Conservation (phyloP, 2,888 invertebrate genomes). For the Ormia ochracea region DNA sequence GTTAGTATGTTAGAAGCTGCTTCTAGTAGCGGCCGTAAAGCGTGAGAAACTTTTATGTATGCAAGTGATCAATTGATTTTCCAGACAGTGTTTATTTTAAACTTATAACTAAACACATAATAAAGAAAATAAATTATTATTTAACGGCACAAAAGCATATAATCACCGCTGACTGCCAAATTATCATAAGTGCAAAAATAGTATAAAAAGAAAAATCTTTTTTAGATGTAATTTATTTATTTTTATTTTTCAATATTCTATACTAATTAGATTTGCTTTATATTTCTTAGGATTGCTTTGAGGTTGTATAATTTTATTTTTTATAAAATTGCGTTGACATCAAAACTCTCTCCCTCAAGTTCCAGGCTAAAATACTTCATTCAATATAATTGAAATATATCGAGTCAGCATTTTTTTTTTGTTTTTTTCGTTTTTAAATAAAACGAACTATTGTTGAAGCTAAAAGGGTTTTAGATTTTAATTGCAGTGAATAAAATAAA, state of each 20-base stretch:
- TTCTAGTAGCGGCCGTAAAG: slow-evolving; percentile 30
- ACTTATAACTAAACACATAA: background rate
- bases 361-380: too few species aligned
- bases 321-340: too few species aligned
- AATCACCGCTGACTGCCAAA: background rate
- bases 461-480: slow-evolving; percentile 35
- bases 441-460: slow-evolving; percentile 23
- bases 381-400: slow-evolving; percentile 55
- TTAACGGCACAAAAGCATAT: background rate
- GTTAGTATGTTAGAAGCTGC: slow-evolving; percentile 17
- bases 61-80: slow-evolving; percentile 43
- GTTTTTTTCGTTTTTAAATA: too few species aligned
- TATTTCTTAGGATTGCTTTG: too few species aligned
- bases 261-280: too few species aligned
- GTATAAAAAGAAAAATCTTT: too few species aligned
- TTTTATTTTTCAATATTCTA: too few species aligned
- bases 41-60: slow-evolving; percentile 52
- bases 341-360: too few species aligned
- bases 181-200: background rate
- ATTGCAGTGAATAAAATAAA: background rate
- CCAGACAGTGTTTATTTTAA: slow-evolving; percentile 37
- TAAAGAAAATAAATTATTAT: background rate
- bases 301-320: too few species aligned
- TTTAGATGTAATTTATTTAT: too few species aligned
- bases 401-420: slow-evolving; percentile 50